Conservation (phyloP, 2,888 invertebrate genomes). For the Leptinotarsa tumamoca region DNA sequence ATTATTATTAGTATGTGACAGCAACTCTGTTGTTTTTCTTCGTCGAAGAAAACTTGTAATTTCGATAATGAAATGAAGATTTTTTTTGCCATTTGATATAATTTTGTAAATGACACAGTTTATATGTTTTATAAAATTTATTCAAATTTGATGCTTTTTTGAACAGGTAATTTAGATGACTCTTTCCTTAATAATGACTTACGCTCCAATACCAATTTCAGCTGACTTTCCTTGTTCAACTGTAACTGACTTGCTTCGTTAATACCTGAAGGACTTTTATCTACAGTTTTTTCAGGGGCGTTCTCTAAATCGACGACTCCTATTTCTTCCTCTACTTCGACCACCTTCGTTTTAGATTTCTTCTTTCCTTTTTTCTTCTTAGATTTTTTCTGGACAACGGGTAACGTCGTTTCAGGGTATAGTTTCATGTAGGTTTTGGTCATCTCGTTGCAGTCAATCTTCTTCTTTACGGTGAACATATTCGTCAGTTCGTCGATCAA, state of each 20-base stretch:
- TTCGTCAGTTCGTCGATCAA: slow-evolving; percentile 60
- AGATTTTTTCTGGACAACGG: slow-evolving; percentile 58
- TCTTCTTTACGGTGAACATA: slow-evolving; percentile 60
- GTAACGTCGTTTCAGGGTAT: slow-evolving; percentile 65
- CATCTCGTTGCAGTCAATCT: slow-evolving; percentile 62
- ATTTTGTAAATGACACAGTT: too few relatives aligned
- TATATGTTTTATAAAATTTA: too few relatives aligned
- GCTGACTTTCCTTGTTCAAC: background rate
- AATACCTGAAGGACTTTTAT: background rate
- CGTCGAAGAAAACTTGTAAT: too few relatives aligned
- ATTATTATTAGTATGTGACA: too few relatives aligned
- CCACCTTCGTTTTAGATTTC: slow-evolving; percentile 34
- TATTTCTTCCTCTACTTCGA: slow-evolving; percentile 12
- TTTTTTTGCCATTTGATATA: too few relatives aligned
- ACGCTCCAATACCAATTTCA: background rate
- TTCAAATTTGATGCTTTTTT: background rate
- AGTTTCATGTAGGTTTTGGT: slow-evolving; percentile 63
- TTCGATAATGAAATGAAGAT: too few relatives aligned
- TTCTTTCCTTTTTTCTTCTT: slow-evolving; percentile 48
- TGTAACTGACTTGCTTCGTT: background rate
- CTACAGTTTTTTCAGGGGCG: background rate
- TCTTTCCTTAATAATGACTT: background rate
- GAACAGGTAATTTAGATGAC: background rate
- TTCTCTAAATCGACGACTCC: slow-evolving; percentile 12
- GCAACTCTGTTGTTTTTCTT: too few relatives aligned